Evolutionary conservation across 2,888 invertebrate species (phyloP), one percentile per base, ranked within the genome.

Genomic region (Apamea sordens): DNA sequence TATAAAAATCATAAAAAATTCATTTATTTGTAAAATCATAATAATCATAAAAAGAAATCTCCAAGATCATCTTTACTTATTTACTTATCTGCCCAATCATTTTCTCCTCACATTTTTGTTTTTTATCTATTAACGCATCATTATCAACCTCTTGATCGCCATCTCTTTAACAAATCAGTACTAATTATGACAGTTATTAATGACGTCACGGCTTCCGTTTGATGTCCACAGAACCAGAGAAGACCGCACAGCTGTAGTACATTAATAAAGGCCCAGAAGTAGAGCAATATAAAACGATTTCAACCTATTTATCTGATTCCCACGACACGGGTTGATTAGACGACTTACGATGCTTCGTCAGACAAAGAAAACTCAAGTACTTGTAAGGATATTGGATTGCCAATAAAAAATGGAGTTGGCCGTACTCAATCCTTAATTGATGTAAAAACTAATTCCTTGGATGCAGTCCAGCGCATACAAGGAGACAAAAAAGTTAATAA

Each of bases 301-400:
- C 72, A 87, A 85, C 86, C 88, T 83, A 89, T 88, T 82, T 88
- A 80, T 82, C 73, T 79, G 65, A 87, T 89, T 89, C 89, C 83
- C 89, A 89, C 87, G 89, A 76, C 41, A 69, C 61, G 59, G 65
- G 24, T 78, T 84, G 84, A 88, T 87, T 87, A 81, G 72, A 86
- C 68, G 74, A 77, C 80, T 64, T 75, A 80, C 75, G 59, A 76
- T 71, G 76, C 59, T 73, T 53, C 28, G 63, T 69, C 36, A 28
- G 72, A 86, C 75, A 77, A 84, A 88, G 77, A 24, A 65, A 65
- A 59, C 47, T 24, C 69, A 73, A 76, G 67, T 76, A 79, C 74
- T 24, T 59, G 32, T 79, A 76, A 59, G 86, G 84, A n/a, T 59
- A 76, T 79, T 50, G 75, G 67, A 78, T 78, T 82, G 82, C 24